phyloP scores from a whole-genome alignment of 2,888 invertebrate species.

The Seira ritae region DNA sequence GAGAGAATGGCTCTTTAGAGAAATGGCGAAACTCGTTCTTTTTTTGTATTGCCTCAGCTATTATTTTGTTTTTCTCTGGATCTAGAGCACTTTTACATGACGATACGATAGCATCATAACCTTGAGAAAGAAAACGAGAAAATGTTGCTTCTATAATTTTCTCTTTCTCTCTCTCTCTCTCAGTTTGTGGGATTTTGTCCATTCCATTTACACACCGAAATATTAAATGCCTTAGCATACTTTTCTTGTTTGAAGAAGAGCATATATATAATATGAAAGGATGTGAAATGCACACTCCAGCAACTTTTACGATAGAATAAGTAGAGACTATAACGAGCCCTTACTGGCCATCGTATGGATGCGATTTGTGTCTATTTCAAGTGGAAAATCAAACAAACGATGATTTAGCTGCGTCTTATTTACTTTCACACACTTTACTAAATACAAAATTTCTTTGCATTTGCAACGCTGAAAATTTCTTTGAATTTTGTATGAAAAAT shows the following conservation, averaged over 20 bases:
- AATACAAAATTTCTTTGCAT: no score
- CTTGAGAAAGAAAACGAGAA: constrained; percentile 44
- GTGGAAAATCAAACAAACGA: neutral
- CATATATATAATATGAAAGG: no score
- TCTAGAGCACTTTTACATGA: constrained; percentile 44
- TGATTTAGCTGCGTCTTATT: no score
- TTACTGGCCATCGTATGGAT: neutral
- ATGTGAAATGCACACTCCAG: no score
- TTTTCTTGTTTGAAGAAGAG: no score
- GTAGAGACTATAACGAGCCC: no score
- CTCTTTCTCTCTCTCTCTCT: no score
- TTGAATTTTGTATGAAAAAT: no score
- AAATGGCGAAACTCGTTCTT: constrained; percentile 46
- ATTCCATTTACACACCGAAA: neutral
- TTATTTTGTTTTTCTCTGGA: neutral
- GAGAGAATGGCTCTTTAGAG: constrained; percentile 55
- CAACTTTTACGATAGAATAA: neutral
- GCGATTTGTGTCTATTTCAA: neutral
- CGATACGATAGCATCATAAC: constrained; percentile 58
- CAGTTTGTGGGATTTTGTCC: constrained; percentile 13
- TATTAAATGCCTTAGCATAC: no score
- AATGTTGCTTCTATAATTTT: constrained; percentile 36
- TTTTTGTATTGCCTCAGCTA: neutral
- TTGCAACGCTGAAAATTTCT: no score
- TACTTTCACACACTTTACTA: no score